Evolutionary conservation across 2,113 vertebrate genomes (phyloP).

Genomic region (Proteles cristata): DNA sequence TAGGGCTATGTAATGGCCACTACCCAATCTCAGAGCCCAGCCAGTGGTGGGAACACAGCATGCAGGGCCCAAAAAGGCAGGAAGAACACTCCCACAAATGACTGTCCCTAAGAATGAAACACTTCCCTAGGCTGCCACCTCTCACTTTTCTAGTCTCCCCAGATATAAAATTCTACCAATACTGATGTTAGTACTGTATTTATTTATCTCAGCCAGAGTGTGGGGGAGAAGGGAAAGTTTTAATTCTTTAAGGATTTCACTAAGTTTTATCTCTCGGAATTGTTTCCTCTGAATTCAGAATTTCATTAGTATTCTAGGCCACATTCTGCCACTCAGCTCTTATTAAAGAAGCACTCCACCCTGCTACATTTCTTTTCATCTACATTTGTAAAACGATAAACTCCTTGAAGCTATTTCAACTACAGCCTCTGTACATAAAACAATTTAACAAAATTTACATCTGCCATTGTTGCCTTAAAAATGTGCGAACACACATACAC

Average conservation of each 20-base stretch:
- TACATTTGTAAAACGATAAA: conserved; percentile 56
- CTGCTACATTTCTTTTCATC: neutral
- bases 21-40: neutral
- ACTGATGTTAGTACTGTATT: neutral
- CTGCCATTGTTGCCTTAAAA: conserved; percentile 60
- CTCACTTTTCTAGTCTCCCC: neutral
- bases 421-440: conserved; percentile 53
- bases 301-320: neutral
- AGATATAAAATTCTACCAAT: neutral
- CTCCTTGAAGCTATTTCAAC: conserved; percentile 65
- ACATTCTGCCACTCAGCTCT: neutral
- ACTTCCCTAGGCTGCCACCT: no score
- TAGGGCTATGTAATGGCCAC: rapidly evolving
- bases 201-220: neutral
- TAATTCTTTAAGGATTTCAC: neutral
- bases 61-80: neutral
- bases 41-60: rapidly evolving
- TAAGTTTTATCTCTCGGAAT: neutral
- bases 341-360: conserved; percentile 20
- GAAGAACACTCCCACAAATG: neutral
- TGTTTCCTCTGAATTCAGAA: conserved; percentile 25
- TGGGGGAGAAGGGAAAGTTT: neutral
- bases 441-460: conserved; percentile 68
- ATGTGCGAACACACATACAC: conserved; percentile 31
- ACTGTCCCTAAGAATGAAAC: neutral